Percentiles rank a stretch among this genome's conserved stretches.
These are phyloP conservation scores for Ectobius pallidus DNA, from an alignment of 2,888 invertebrate genomes.

Conservation along the genomic window DNA sequence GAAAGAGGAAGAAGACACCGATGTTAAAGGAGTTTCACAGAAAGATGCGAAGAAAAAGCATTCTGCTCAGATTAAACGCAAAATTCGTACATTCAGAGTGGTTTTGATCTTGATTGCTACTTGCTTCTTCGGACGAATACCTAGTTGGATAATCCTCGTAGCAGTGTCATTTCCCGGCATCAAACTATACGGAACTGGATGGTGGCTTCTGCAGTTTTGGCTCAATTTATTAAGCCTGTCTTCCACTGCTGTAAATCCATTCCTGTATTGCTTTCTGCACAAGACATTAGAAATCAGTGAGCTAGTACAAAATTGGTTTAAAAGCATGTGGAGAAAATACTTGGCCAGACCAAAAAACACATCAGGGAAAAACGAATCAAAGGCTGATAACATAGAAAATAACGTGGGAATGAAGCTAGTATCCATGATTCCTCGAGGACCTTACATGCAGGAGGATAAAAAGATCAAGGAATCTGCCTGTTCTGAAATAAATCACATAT, in stretches of 20 bases:
- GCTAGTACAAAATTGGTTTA: too few species aligned
- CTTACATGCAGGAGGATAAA: not conserved
- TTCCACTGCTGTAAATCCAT: slow-evolving; percentile 63
- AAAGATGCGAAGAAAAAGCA: too few species aligned
- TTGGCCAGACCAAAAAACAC: too few species aligned
- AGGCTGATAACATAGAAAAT: too few species aligned
- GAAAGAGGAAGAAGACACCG: not conserved
- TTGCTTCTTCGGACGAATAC: slow-evolving; percentile 61
- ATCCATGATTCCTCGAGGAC: not conserved
- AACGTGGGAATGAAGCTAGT: too few species aligned
- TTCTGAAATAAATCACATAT: not conserved
- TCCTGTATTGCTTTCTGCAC: slow-evolving; percentile 64
- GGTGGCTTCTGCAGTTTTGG: slow-evolving; percentile 35
- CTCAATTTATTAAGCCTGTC: slow-evolving; percentile 60
- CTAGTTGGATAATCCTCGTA: slow-evolving; percentile 58
- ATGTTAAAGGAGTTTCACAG: too few species aligned
- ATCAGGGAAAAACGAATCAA: too few species aligned
- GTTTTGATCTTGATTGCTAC: slow-evolving; percentile 61
- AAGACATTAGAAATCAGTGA: slow-evolving; percentile 48
- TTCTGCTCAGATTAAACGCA: slow-evolving; percentile 50
- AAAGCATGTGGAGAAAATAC: too few species aligned
- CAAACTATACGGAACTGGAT: slow-evolving; percentile 23
- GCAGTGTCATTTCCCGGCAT: not conserved
- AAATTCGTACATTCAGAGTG: slow-evolving; percentile 63
- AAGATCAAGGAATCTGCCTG: not conserved